phyloP scores from a whole-genome alignment of 2,797 vertebrate species.

The Leptoclinus maculatus region DNA sequence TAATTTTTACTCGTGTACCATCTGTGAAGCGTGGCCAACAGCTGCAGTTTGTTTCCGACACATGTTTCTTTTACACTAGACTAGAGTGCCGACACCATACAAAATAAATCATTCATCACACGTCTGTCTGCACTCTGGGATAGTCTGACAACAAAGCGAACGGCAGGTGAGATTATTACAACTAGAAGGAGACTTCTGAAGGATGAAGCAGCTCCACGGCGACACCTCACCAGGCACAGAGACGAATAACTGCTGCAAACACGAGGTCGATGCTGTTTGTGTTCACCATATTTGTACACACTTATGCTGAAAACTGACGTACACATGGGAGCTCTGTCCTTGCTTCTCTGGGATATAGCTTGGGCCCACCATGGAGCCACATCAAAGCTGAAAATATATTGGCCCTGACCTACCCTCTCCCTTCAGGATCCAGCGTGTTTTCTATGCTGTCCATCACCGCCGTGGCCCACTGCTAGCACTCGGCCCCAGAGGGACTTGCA shows the following conservation, averaged over 20 bases:
- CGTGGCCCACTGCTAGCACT: conserved; percentile 34
- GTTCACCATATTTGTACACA: conserved; percentile 1
- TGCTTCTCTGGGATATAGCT: conserved; percentile 42
- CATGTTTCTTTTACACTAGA: conserved; percentile 45
- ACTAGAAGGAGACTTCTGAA: conserved; percentile 27
- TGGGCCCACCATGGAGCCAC: conserved; percentile 39
- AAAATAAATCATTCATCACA: conserved; percentile 69
- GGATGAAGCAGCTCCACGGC: conserved; percentile 1
- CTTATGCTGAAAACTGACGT: conserved; percentile 8
- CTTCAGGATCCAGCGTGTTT: conserved; percentile 61
- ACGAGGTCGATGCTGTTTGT: conserved; percentile 4
- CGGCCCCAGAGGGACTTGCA: conserved; percentile 60
- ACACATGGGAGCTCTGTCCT: conserved; percentile 14
- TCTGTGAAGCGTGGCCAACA: conserved; percentile 19
- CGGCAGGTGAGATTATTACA: conserved; percentile 44
- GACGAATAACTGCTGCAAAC: conserved; percentile 12
- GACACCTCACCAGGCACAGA: neutral
- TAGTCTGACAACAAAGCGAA: conserved; percentile 49
- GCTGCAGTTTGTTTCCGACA: conserved; percentile 31
- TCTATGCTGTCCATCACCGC: conserved; percentile 62
- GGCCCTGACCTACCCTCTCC: conserved; percentile 61
- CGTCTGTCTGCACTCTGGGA: conserved; percentile 40
- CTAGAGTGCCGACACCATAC: conserved; percentile 48
- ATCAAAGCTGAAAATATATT: conserved; percentile 76
- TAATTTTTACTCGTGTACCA: conserved; percentile 34